These are phyloP conservation scores for Panorpa germanica DNA, from an alignment of 2,888 invertebrate genomes.

Conservation along the genomic window DNA sequence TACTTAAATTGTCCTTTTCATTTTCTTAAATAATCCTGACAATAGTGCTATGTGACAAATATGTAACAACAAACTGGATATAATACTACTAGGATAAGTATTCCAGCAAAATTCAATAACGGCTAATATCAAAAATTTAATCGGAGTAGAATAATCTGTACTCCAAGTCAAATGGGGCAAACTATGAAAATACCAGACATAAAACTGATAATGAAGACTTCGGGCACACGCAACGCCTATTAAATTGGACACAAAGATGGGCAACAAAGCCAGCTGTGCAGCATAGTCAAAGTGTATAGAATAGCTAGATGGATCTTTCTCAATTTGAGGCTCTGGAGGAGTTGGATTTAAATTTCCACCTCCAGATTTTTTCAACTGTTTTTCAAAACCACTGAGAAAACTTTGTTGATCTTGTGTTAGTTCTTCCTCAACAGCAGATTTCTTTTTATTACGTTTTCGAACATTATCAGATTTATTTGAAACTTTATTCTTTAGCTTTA, in stretches of 20 bases:
- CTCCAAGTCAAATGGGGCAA: conserved; percentile 85
- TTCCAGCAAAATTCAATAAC: conserved; percentile 93
- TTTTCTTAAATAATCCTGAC: conserved; percentile 43
- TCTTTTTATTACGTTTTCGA: no score
- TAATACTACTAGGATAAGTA: conserved; percentile 82
- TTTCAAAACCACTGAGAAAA: conserved; percentile 42
- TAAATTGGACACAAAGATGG: conserved; percentile 84
- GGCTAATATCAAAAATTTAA: conserved; percentile 63
- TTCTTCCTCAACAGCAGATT: conserved; percentile 20
- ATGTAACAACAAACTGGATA: conserved; percentile 69
- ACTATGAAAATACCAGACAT: conserved; percentile 89
- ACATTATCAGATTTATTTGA: no score
- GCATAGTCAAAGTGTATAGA: conserved; percentile 49
- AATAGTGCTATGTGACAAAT: conserved; percentile 60
- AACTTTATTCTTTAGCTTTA: conserved; percentile 9
- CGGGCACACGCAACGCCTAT: conserved; percentile 85
- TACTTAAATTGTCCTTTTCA: no score
- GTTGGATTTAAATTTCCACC: conserved; percentile 12
- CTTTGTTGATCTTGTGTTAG: conserved; percentile 34
- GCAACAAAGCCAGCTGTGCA: conserved; percentile 60
- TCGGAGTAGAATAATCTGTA: conserved; percentile 47
- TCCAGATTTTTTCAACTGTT: conserved; percentile 27
- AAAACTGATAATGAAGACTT: conserved; percentile 97
- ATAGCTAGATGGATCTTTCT: conserved; percentile 19
- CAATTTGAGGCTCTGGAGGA: conserved; percentile 16